Conservation (phyloP, 2,888 invertebrate species). For the Mellilla xanthometata region DNA sequence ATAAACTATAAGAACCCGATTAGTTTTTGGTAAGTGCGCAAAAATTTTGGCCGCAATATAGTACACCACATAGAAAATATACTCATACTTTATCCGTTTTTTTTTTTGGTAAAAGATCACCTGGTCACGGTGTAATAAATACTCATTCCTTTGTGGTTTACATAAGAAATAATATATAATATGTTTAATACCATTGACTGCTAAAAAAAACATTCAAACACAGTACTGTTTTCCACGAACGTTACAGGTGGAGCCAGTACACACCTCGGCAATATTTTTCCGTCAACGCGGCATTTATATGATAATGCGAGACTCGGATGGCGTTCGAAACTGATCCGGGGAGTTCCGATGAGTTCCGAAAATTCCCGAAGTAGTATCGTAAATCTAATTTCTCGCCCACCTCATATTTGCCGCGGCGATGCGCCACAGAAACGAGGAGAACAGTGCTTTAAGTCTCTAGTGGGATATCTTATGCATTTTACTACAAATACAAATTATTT, state of each 20-base stretch:
- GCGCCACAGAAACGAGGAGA: slow-evolving; percentile 18
- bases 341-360: slow-evolving; percentile 69
- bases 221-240: slow-evolving; percentile 11
- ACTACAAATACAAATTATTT: neutral
- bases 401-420: slow-evolving; percentile 56
- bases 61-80: too few relatives aligned
- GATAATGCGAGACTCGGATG: slow-evolving; percentile 55
- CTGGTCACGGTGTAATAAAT: too few relatives aligned
- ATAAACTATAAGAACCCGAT: too few relatives aligned
- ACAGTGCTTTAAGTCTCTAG: neutral
- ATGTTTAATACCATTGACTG: too few relatives aligned
- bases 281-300: slow-evolving; percentile 70
- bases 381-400: slow-evolving; percentile 75
- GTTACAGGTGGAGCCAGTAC: slow-evolving; percentile 46
- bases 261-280: slow-evolving; percentile 69
- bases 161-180: too few relatives aligned
- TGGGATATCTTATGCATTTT: neutral
- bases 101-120: too few relatives aligned
- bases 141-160: too few relatives aligned
- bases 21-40: too few relatives aligned
- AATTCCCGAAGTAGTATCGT: slow-evolving; percentile 66
- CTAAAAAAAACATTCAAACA: neutral
- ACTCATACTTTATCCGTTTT: too few relatives aligned
- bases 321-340: slow-evolving; percentile 66
- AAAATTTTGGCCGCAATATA: too few relatives aligned